Evolutionary conservation across 2,888 invertebrate genomes (phyloP), one percentile per base, ranked within the genome.

Genomic region (Caenorhabditis plicata): DNA sequence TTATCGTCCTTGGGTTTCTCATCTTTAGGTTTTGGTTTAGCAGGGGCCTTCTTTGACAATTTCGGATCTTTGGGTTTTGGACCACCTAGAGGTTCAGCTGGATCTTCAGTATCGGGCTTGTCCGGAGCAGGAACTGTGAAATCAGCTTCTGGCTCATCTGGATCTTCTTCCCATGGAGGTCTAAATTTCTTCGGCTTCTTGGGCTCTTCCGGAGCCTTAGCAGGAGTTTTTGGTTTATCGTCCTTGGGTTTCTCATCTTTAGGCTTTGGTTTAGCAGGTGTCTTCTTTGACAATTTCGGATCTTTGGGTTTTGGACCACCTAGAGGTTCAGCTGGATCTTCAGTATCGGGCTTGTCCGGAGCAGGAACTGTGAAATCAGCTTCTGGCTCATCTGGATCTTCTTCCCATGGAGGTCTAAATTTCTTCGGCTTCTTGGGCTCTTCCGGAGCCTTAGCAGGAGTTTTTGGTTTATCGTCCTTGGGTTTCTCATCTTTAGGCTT

Each of bases 71-170:
- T 58, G 3, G 33, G 33, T 17, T 47, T 57, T 1, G 57, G 57
- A 15, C 40, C 48, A 13, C 45, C 41, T 0, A 53, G 9, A 11
- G 57, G 44, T 0, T 56, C 51, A 11, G 53, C 53, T n/a, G 57
- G 50, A 32, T 50, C 50, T 38, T 50, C 57, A 2, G 53, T 19
- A n/a, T 50, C 63, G 15, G 48, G 55, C 23, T 63, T 66, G 17
- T 43, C 43, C 0, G 57, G 56, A 4, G 56, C 56, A 2, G 56
- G 56, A 27, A 57, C 42, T 7, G 56, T 57, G 39, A 51, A 57
- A 35, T 68, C 64, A 0, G 60, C 55, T 39, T 67, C 68, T 0
- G 62, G 63, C 19, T 68, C 52, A 38, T 45, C 56, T 17, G 53
- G 38, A 39, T 53, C 50, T 19, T 55, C 53, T 33, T 62, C 49